A percentile compares a stretch with the other conserved stretches of the same genome.
These are phyloP conservation scores for Cavia aperea DNA, from an alignment of 2,113 vertebrate species.

Conservation along the genomic window DNA sequence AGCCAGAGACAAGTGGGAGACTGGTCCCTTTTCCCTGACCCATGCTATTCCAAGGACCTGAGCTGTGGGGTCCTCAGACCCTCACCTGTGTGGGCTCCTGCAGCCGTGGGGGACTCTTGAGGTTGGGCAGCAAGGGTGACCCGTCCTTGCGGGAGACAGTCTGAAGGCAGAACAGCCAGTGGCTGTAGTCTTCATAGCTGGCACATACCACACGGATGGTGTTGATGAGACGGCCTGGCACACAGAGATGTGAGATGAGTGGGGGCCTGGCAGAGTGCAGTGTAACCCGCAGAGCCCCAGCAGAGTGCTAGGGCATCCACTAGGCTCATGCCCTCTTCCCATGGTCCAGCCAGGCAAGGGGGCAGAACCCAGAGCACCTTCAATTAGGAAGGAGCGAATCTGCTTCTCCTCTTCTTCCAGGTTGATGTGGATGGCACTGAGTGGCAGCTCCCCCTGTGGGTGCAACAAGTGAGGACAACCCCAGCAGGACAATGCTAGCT, in stretches of 20 bases:
- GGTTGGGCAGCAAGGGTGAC: conserved; percentile 63
- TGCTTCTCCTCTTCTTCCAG: conserved; percentile 87
- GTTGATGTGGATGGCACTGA: conserved; percentile 88
- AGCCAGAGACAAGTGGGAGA: background rate
- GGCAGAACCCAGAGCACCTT: conserved; percentile 78
- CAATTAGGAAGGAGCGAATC: conserved; percentile 88
- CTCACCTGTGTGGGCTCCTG: conserved; percentile 68
- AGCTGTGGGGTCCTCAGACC: background rate
- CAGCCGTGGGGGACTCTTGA: conserved; percentile 71
- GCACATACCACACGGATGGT: conserved; percentile 79
- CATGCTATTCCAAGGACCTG: background rate
- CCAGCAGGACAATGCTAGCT: background rate
- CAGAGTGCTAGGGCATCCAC: background rate
- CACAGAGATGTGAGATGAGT: background rate
- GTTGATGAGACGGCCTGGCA: conserved; percentile 77
- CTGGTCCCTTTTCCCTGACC: background rate
- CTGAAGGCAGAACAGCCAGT: conserved; percentile 78
- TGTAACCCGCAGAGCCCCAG: background rate
- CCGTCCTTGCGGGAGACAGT: conserved; percentile 64
- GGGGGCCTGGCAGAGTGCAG: background rate
- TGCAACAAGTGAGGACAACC: rapidly evolving
- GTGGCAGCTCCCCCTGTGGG: conserved; percentile 90
- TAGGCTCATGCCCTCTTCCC: background rate
- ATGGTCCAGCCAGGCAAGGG: background rate
- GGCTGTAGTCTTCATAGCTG: conserved; percentile 76